Conservation (phyloP, 2,888 invertebrate genomes). For the Microctonus hyperodae region DNA sequence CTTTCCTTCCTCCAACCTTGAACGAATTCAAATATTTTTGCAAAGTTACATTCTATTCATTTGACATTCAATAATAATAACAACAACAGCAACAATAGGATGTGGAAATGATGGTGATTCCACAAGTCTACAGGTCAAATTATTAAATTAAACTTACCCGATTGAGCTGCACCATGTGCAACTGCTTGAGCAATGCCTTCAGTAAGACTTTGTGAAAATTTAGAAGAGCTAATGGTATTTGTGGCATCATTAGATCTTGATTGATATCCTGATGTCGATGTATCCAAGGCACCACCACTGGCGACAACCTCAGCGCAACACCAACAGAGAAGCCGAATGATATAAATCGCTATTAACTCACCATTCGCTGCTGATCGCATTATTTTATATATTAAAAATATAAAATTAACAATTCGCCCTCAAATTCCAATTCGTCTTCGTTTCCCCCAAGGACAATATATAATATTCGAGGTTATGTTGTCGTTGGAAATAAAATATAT, state of each 20-base stretch:
- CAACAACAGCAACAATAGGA: no score
- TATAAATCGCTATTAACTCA: constrained; percentile 54
- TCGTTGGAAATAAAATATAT: background rate
- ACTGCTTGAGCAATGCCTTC: constrained; percentile 69
- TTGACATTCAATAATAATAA: no score
- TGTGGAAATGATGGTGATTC: no score
- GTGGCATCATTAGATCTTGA: constrained; percentile 25
- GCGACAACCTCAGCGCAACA: constrained; percentile 49
- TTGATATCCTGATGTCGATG: constrained; percentile 47
- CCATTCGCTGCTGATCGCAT: constrained; percentile 42
- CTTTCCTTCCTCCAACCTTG: background rate
- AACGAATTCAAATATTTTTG: no score
- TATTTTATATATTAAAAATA: constrained; percentile 17
- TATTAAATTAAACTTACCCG: constrained; percentile 51
- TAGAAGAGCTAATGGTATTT: constrained; percentile 21
- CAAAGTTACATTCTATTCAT: no score
- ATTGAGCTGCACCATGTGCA: constrained; percentile 67
- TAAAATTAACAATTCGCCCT: constrained; percentile 15
- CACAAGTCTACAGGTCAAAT: background rate
- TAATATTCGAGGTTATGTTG: background rate
- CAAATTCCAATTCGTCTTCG: constrained; percentile 1
- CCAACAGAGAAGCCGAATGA: constrained; percentile 51
- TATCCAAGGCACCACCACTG: constrained; percentile 59
- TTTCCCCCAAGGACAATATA: background rate
- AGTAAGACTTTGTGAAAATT: constrained; percentile 61